Conservation (phyloP, 1,140 invertebrate species). For the Solenopsis invicta region DNA sequence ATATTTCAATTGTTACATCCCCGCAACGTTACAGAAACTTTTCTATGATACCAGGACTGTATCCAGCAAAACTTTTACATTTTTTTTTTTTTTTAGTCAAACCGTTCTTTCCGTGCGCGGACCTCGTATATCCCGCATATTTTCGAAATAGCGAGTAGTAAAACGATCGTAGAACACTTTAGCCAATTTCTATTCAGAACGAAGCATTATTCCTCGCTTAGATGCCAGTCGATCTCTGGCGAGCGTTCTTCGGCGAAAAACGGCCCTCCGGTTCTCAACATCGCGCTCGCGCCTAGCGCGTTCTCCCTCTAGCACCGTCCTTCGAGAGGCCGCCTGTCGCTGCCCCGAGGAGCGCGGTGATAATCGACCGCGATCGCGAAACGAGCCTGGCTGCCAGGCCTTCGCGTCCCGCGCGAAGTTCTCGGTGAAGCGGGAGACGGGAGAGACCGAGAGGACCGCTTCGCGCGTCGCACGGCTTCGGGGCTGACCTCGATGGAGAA, state of each 20-base stretch:
- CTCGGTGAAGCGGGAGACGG: background rate
- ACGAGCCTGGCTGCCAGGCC: background rate
- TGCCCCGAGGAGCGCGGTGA: background rate
- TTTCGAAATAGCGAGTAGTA: background rate
- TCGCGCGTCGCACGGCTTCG: background rate
- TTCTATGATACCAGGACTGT: too few species aligned
- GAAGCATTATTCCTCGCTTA: background rate
- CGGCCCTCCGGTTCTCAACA: background rate
- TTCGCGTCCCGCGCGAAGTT: background rate
- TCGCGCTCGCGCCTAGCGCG: background rate
- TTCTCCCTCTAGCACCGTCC: background rate
- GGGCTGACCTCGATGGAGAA: background rate
- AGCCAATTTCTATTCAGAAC: background rate
- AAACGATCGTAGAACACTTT: background rate
- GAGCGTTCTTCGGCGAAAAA: background rate
- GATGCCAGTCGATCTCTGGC: background rate
- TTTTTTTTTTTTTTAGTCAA: too few species aligned
- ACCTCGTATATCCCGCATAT: conserved; percentile 8
- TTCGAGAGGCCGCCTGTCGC: background rate
- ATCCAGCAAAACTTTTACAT: too few species aligned
- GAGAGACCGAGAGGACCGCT: background rate
- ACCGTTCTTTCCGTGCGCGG: background rate
- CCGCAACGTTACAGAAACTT: too few species aligned
- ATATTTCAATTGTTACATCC: too few species aligned
- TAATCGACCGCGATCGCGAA: conserved; percentile 5